phyloP scores from a whole-genome alignment of 2,797 vertebrate genomes.

The Denticeps clupeoides region DNA sequence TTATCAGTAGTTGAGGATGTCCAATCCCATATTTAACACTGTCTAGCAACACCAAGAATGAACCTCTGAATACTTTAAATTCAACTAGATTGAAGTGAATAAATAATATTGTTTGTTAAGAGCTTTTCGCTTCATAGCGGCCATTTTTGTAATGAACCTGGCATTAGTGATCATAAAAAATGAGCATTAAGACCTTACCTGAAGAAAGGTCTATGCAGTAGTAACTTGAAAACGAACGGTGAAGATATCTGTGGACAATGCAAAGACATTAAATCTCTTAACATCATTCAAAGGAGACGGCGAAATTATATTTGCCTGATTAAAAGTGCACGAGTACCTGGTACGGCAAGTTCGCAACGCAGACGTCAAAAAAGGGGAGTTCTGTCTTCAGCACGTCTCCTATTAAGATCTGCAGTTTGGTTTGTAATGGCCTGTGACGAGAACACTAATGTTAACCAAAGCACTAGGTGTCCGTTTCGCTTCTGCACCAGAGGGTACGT shows the following conservation, averaged over 20 bases:
- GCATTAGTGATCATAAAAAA: not conserved
- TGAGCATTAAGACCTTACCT: constrained; percentile 58
- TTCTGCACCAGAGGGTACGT: no score
- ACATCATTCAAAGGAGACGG: constrained; percentile 98
- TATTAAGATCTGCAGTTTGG: constrained; percentile 87
- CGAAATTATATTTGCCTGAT: constrained; percentile 80
- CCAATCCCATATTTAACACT: no score
- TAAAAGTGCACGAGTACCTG: constrained; percentile 58
- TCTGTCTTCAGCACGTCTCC: constrained; percentile 89
- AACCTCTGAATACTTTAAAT: no score
- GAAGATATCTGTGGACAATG: constrained; percentile 80
- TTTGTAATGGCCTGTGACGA: constrained; percentile 69
- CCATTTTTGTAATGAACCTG: not conserved
- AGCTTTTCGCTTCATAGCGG: no score
- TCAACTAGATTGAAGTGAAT: no score
- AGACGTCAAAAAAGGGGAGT: constrained; percentile 89
- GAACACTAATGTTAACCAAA: not conserved
- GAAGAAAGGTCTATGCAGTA: constrained; percentile 93
- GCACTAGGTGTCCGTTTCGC: no score
- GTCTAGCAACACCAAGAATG: no score
- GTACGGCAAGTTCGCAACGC: constrained; percentile 94
- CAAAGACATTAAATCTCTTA: not conserved
- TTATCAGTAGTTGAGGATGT: no score
- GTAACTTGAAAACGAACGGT: constrained; percentile 93
- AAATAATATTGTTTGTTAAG: no score